Evolutionary conservation across 2,797 vertebrate genomes (phyloP), one percentile per base, ranked within the genome.

Genomic region (Arnoldichthys spilopterus): DNA sequence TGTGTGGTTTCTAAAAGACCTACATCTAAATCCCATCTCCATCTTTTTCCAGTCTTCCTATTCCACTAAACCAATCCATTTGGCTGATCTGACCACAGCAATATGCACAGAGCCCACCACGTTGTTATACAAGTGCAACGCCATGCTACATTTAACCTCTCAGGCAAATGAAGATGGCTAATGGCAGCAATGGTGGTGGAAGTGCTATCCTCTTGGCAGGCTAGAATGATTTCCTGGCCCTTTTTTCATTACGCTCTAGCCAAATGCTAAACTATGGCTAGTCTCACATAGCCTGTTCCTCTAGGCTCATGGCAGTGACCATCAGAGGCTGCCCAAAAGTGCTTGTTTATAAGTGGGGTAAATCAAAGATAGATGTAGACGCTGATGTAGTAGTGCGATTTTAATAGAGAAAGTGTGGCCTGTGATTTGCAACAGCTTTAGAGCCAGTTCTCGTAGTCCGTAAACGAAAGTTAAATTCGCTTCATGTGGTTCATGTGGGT

Each of bases 1-100:
- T 88, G 58, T 77, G 82, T 84, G 58, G 62, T 53, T 72, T 18
- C 69, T 82, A 88, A 87, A 88, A 92, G 87, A 91, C 86, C 87
- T 86, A 88, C 85, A 84, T 90, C 85, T 90, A 83, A 91, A 88
- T 73, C n/a, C n/a, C n/a, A n/a, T n/a, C n/a, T n/a, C n/a, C n/a
- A 87, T 81, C 87, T 87, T 85, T 89, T 89, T 85, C 80, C 82
- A 85, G 81, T 82, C 78, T 82, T 86, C 86, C 88, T 86, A 81
- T 88, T 58, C 80, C 87, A 84, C 82, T 89, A 89, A 91, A 89
- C 47, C 76, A 73, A 85, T 89, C 59, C 88, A 86, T 88, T 89
- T 89, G 86, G 85, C 85, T 81, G 66, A 81, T 78, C 68, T 83
- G 72, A 77, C 85, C 74, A 74, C 82, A 80, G 83, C 82, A 80